These are phyloP conservation scores for Sphenodon punctatus DNA, from an alignment of 2,797 vertebrate species.

Conservation along the genomic window DNA sequence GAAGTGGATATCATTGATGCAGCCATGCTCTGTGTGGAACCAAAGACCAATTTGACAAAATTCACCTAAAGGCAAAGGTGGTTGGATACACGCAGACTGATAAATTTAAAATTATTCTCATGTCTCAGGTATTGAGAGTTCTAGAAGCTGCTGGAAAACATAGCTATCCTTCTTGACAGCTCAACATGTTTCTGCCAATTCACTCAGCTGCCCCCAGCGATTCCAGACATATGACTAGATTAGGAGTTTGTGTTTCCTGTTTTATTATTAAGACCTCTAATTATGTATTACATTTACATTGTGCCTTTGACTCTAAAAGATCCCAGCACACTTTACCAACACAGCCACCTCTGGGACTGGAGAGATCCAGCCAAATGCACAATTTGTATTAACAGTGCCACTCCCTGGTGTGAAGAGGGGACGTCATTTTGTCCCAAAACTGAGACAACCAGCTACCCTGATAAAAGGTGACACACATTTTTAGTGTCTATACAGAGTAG, in stretches of 20 bases:
- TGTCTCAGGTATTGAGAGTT: background rate
- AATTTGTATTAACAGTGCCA: accelerated
- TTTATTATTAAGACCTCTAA: background rate
- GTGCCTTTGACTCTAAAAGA: background rate
- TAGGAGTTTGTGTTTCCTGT: background rate
- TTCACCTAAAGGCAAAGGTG: too few species aligned
- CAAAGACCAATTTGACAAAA: too few species aligned
- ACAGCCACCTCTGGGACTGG: background rate
- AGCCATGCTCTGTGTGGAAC: background rate
- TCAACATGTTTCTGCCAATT: background rate
- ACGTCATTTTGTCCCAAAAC: too few species aligned
- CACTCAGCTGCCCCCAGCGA: background rate
- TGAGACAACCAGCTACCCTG: background rate
- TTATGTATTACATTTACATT: background rate
- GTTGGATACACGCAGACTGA: too few species aligned
- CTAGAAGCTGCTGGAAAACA: too few species aligned
- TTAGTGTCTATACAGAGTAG: accelerated
- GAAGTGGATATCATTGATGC: background rate
- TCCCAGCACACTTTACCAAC: background rate
- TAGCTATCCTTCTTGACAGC: background rate
- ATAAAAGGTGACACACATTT: background rate
- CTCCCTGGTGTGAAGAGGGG: background rate
- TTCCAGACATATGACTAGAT: background rate
- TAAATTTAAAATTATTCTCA: too few species aligned
- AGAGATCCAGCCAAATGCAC: background rate